Base-by-base conservation (phyloP, 35 echinoderm and acorn worm genomes). In the Acanthaster planci region DNA sequence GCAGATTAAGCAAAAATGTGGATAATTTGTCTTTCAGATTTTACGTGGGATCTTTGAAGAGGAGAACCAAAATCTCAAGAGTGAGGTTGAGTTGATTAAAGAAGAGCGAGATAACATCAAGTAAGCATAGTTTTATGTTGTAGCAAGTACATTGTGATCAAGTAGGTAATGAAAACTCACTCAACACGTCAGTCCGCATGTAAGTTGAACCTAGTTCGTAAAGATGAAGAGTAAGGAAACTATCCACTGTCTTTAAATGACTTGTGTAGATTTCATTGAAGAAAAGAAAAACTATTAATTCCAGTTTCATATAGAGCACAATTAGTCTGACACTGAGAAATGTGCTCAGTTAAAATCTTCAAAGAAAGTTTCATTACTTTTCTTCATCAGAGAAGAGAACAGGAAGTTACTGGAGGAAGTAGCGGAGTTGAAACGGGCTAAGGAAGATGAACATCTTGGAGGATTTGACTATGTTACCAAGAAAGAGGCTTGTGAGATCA, bases 401-500 rank as follows among this genome's bases (percentile, higher is more conserved):
- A 51, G 9, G n/a, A n/a, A 51, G 37, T 51, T 79, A 21, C 29
- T 39, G 14, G 50, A 34, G 40, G 79, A 81, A 51, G 51, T 52
- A 8, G 39, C 30, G 32, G 79, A 81, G 50, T 2, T 81, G 79
- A 44, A 51, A 29, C 42, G 51, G 30, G 79, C 50, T 2, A 81
- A 81, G 51, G 40, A 81, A 81, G 79, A 81, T n/a, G 79, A 81
- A 52, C 79, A 81, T 8, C 44, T 30, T 19, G 29, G 51, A 52
- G 79, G 51, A 51, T 81, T 81, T 81, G 79, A 81, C 79, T 81
- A 51, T 52, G 79, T 81, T 7, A 81, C 79, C 21, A 44, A 27
- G 39, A 81, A 81, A 47, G 79, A 81, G 44, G 79, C 79, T 52
- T 19, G 51, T 7, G 79, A 81, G 18, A 81, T 81, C 22, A 81